These are phyloP conservation scores for Spialia ferax DNA, from an alignment of 2,888 invertebrate genomes.

Conservation along the genomic window DNA sequence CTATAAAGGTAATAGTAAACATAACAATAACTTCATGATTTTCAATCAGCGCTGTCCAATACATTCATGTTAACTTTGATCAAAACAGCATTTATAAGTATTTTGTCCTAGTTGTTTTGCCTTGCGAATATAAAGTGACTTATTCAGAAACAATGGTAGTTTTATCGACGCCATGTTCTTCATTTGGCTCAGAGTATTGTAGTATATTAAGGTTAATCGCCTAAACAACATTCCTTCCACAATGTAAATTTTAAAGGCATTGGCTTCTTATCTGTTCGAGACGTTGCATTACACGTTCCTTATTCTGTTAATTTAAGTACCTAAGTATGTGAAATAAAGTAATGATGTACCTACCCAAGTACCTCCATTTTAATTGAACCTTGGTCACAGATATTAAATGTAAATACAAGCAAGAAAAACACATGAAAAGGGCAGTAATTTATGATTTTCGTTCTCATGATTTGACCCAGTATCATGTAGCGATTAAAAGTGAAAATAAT, in stretches of 20 bases:
- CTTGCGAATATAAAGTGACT: background rate
- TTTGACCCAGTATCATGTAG: background rate
- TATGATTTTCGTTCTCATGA: background rate
- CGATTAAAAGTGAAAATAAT: background rate
- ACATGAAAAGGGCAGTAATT: background rate
- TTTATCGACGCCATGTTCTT: conserved; percentile 16
- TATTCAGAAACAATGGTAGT: background rate
- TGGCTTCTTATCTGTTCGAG: conserved; percentile 24
- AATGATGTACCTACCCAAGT: too few relatives aligned
- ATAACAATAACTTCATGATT: too few relatives aligned
- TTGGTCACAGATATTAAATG: too few relatives aligned
- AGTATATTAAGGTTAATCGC: too few relatives aligned
- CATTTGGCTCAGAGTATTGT: background rate
- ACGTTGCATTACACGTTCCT: background rate
- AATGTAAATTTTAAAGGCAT: conserved; percentile 33
- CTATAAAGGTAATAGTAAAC: too few relatives aligned
- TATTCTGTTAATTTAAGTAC: background rate
- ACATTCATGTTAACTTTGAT: too few relatives aligned
- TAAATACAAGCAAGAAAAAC: background rate
- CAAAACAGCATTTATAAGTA: too few relatives aligned
- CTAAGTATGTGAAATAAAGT: background rate
- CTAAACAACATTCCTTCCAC: conserved; percentile 14
- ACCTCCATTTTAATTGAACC: too few relatives aligned
- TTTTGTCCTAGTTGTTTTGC: too few relatives aligned
- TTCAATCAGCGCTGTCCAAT: too few relatives aligned